phyloP scores from a whole-genome alignment of 2,888 invertebrate genomes.

The Hydroisotoma schaefferi region DNA sequence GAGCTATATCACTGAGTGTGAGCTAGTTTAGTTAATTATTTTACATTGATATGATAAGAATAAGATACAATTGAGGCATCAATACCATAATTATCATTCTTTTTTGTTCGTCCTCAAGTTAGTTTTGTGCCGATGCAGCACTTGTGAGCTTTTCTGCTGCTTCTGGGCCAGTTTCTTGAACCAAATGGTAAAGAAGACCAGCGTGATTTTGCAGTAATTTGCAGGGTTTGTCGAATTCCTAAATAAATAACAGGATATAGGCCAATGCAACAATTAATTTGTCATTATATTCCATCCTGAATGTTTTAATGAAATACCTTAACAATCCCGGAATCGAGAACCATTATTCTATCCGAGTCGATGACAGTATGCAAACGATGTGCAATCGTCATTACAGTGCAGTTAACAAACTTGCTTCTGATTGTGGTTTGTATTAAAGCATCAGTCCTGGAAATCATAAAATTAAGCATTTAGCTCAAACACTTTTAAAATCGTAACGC shows the following conservation, averaged over 20 bases:
- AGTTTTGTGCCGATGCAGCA: background rate
- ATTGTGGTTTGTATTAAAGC: conserved; percentile 80
- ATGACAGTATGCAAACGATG: conserved; percentile 89
- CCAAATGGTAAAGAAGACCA: conserved; percentile 31
- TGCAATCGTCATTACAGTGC: conserved; percentile 86
- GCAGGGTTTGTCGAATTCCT: conserved; percentile 46
- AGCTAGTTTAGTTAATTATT: too few relatives aligned
- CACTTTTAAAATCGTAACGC: too few relatives aligned
- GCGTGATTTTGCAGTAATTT: conserved; percentile 28
- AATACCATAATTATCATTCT: too few relatives aligned
- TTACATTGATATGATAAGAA: too few relatives aligned
- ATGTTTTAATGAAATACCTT: background rate
- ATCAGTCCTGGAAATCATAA: conserved; percentile 63
- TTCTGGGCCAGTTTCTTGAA: conserved; percentile 38
- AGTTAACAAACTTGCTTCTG: conserved; percentile 70
- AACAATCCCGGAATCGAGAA: conserved; percentile 70
- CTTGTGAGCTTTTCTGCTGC: background rate
- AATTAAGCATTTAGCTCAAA: too few relatives aligned
- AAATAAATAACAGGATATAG: too few relatives aligned
- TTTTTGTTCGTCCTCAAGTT: too few relatives aligned
- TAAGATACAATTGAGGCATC: too few relatives aligned
- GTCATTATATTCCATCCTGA: conserved; percentile 13
- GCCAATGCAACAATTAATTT: too few relatives aligned
- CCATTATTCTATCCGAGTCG: conserved; percentile 84
- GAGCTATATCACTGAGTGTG: too few relatives aligned